Evolutionary conservation across 1,140 invertebrate species (phyloP).

Genomic region (Lepidostoma basale): DNA sequence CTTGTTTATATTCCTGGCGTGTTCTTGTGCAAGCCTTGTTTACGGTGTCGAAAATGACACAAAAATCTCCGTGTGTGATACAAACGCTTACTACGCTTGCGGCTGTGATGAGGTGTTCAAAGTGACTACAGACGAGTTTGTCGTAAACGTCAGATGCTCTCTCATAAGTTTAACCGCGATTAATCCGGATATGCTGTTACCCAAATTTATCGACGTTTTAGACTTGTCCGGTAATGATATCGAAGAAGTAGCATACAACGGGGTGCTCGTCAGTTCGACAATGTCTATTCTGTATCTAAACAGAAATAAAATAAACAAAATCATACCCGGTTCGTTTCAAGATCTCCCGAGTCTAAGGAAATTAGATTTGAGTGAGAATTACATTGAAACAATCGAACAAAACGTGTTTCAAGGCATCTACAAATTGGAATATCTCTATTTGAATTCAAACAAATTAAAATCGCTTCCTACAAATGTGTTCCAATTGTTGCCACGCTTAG

Average conservation of each 20-base stretch:
- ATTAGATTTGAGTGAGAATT: constrained; percentile 62
- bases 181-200: constrained; percentile 46
- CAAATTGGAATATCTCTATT: constrained; percentile 60
- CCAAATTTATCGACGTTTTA: constrained; percentile 48
- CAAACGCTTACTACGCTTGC: constrained; percentile 15
- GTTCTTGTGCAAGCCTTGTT: neutral
- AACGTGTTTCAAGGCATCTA: constrained; percentile 55
- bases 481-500: constrained; percentile 54
- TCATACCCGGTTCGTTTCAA: constrained; percentile 52
- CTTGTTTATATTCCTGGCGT: neutral
- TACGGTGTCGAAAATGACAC: constrained; percentile 12
- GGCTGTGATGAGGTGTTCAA: constrained; percentile 20
- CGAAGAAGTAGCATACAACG: constrained; percentile 24
- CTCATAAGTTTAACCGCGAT: constrained; percentile 47
- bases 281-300: constrained; percentile 49
- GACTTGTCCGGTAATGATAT: constrained; percentile 55
- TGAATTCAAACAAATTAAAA: constrained; percentile 60
- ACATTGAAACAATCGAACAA: constrained; percentile 54
- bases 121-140: constrained; percentile 47
- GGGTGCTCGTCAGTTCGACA: constrained; percentile 16
- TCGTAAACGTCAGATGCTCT: constrained; percentile 52
- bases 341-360: constrained; percentile 55
- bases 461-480: constrained; percentile 55
- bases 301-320: constrained; percentile 55
- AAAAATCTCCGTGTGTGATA: constrained; percentile 18